Evolutionary conservation across 2,113 vertebrate genomes (phyloP).

Genomic region (Pterocles gutturalis): DNA sequence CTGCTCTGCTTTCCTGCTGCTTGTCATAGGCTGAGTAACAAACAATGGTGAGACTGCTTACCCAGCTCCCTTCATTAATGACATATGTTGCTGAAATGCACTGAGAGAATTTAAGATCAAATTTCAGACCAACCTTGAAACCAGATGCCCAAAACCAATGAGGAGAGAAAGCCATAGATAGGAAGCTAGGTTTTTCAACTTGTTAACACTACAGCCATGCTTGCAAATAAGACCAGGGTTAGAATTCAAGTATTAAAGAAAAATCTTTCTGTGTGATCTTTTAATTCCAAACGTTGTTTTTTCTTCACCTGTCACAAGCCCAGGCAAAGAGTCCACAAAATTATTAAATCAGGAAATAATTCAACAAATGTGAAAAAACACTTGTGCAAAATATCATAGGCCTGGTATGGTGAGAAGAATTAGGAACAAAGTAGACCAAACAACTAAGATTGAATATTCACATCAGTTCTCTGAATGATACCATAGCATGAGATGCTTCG

Average conservation of each 20-base stretch:
- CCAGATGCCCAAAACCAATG: conserved; percentile 24
- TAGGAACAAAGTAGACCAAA: not conserved
- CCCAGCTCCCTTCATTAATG: conserved; percentile 46
- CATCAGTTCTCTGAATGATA: not conserved
- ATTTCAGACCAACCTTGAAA: conserved; percentile 55
- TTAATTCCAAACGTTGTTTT: not conserved
- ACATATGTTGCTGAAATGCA: conserved; percentile 27
- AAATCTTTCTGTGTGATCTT: not conserved
- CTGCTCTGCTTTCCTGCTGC: not conserved
- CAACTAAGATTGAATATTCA: not conserved
- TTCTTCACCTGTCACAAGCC: not conserved
- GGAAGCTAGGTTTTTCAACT: not conserved
- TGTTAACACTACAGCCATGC: not conserved
- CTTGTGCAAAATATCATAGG: not conserved
- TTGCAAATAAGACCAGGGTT: not conserved
- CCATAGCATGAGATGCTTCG: not conserved
- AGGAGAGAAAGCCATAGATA: not conserved
- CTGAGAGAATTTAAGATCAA: conserved; percentile 8
- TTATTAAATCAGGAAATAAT: not conserved
- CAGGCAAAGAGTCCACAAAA: not conserved
- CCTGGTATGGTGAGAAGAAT: not conserved
- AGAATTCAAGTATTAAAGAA: not conserved
- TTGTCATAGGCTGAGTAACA: conserved; percentile 4
- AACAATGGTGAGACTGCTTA: not conserved
- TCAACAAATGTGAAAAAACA: not conserved